Evolutionary conservation across 1,140 invertebrate genomes (phyloP), one percentile per base, ranked within the genome.

Genomic region (Drosophila watanabei): DNA sequence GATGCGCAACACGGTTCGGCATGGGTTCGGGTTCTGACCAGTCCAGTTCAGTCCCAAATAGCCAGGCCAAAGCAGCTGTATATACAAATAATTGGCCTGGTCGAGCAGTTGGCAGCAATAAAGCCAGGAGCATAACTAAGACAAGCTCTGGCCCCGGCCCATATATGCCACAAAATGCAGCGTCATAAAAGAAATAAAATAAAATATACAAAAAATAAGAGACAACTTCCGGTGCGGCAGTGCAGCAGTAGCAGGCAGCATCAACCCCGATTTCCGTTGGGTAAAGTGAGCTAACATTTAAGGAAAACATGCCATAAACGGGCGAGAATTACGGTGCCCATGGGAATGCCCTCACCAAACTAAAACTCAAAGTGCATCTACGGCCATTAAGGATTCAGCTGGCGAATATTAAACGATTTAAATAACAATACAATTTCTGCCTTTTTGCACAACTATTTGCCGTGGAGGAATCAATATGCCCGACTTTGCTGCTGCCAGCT

Each of bases 141-240:
- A 60, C 45, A 62, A 39, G 32, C 49, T 18, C 13, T 13, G 43
- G 30, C 37, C 71, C 69, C n/a, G n/a, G n/a, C n/a, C 24, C 24
- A 48, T 41, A 83, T 75, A 88, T 83, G 75, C 75, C 75, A 80
- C 84, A 80, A 77, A 87, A 70, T 83, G 84, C 84, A 87, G 54
- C 76, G 45, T 59, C 59, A 83, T 76, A 75, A 82, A 86, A 75
- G 64, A 49, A 73, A 79, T 66, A 57, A 80, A 64, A 73, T 54
- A 73, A 80, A 58, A 77, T 58, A 39, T 73, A 48, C 1, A 24
- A 14, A 51, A 49, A 64, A 76, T 63, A 68, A 33, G 41, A 46
- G 43, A 57, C 41, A 68, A 48, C 62, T 76, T 76, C 62, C 73
- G 54, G 59, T 58, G 52, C 52, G 51, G 35, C 11, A 30, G 52